Conservation (phyloP, 2,113 vertebrate species). For the Microtus oregoni region DNA sequence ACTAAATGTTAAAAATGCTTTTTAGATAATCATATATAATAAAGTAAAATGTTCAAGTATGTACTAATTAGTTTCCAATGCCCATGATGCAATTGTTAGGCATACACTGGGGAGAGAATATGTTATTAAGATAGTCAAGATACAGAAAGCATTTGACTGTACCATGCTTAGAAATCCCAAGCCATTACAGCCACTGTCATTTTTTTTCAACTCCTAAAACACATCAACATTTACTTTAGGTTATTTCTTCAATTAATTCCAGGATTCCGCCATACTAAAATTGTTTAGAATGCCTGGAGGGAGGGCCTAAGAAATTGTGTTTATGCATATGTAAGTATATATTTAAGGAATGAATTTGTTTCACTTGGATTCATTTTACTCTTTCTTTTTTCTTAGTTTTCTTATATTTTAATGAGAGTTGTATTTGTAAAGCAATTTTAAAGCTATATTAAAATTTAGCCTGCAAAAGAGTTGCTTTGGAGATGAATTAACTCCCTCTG, state of each 20-base stretch:
- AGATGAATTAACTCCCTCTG: constrained; percentile 58
- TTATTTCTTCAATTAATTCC: constrained; percentile 83
- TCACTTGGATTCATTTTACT: constrained; percentile 64
- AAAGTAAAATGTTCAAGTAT: constrained; percentile 56
- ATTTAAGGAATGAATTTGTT: constrained; percentile 62
- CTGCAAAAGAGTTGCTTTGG: constrained; percentile 32
- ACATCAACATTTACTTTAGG: constrained; percentile 71
- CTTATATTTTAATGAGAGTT: constrained; percentile 61
- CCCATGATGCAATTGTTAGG: neutral
- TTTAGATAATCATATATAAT: neutral
- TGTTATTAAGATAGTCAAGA: neutral
- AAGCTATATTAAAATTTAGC: constrained; percentile 73
- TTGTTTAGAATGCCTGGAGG: constrained; percentile 74
- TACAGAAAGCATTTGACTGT: neutral
- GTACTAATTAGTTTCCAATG: neutral
- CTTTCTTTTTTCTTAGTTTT: constrained; percentile 64
- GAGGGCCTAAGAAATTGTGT: constrained; percentile 71
- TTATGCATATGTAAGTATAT: constrained; percentile 31
- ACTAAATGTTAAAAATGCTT: constrained; percentile 1
- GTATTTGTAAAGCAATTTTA: constrained; percentile 71
- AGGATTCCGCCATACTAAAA: constrained; percentile 56
- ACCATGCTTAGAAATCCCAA: constrained; percentile 51
- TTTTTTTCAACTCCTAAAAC: constrained; percentile 50
- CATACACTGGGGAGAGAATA: neutral
- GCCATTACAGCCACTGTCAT: neutral